A percentile compares a stretch with the other conserved stretches of the same genome.
Conservation (phyloP, 2,113 vertebrate species). For the Chaenocephalus aceratus region DNA sequence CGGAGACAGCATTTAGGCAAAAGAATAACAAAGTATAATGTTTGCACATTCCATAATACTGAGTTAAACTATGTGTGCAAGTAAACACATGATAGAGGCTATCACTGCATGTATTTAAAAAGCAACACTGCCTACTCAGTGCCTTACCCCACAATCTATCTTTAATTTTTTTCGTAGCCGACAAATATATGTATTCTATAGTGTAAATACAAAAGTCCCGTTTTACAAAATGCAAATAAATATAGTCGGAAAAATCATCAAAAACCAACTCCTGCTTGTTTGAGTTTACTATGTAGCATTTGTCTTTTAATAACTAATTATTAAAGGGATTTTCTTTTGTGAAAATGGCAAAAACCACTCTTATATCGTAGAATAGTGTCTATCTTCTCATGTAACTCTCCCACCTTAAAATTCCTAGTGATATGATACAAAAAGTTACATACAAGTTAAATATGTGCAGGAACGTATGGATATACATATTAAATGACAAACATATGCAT, state of each 20-base stretch:
- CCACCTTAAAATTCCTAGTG: conserved; percentile 24
- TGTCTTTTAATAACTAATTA: conserved; percentile 18
- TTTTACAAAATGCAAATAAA: conserved; percentile 67
- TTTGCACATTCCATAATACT: conserved; percentile 43
- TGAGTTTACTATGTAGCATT: conserved; percentile 27
- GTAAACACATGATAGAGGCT: conserved; percentile 18
- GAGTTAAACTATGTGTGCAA: conserved; percentile 42
- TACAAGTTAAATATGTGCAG: conserved; percentile 59
- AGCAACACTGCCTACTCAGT: conserved; percentile 17
- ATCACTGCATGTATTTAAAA: conserved; percentile 27
- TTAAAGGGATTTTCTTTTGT: conserved; percentile 6
- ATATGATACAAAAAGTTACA: conserved; percentile 45
- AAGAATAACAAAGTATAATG: conserved; percentile 55
- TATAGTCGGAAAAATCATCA: conserved; percentile 47
- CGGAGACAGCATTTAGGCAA: conserved; percentile 38
- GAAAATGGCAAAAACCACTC: not conserved
- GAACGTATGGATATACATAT: conserved; percentile 40
- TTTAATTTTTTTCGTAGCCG: conserved; percentile 2
- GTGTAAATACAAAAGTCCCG: conserved; percentile 33
- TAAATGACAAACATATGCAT: conserved; percentile 51
- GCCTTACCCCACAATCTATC: conserved; percentile 4
- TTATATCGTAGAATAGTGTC: not conserved
- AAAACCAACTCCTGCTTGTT: conserved; percentile 23
- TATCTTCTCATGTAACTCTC: not conserved
- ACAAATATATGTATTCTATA: conserved; percentile 30